Evolutionary conservation across 2,888 invertebrate genomes (phyloP).

Genomic region (Lacanobia wlatinum): DNA sequence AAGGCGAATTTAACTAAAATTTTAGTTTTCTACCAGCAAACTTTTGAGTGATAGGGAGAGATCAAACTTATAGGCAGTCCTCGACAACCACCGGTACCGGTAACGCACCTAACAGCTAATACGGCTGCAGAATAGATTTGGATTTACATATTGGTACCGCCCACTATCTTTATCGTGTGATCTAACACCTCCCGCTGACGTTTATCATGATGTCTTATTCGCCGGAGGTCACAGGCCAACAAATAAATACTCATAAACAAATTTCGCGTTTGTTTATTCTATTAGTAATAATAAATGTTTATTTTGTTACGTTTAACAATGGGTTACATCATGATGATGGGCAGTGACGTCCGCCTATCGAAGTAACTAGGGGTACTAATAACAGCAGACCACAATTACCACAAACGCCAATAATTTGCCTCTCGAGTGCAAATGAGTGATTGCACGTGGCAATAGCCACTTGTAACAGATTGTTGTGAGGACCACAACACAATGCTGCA

Average conservation of each 20-base stretch:
- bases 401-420: conserved; percentile 13
- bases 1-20: too few relatives aligned
- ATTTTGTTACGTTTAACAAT: conserved; percentile 31
- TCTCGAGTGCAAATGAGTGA: conserved; percentile 5
- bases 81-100: too few relatives aligned
- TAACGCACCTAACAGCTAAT: neutral
- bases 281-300: conserved; percentile 4
- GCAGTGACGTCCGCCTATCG: conserved; percentile 25
- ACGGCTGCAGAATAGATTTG: neutral
- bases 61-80: too few relatives aligned
- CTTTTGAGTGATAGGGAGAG: too few relatives aligned
- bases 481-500: neutral
- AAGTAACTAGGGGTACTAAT: conserved; percentile 10
- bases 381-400: conserved; percentile 6
- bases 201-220: conserved; percentile 6
- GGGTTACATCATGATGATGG: conserved; percentile 23
- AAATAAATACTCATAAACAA: conserved; percentile 4
- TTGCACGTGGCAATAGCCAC: conserved; percentile 6
- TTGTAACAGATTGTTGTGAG: conserved; percentile 8
- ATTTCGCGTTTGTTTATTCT: neutral
- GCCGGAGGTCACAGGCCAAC: neutral
- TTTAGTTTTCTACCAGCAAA: too few relatives aligned
- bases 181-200: conserved; percentile 1
- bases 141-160: neutral
- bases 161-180: neutral